A percentile compares a stretch with the other conserved stretches of the same genome.
Evolutionary conservation across 1,140 invertebrate genomes (phyloP).

Genomic region (Muscidifurax raptorellus): DNA sequence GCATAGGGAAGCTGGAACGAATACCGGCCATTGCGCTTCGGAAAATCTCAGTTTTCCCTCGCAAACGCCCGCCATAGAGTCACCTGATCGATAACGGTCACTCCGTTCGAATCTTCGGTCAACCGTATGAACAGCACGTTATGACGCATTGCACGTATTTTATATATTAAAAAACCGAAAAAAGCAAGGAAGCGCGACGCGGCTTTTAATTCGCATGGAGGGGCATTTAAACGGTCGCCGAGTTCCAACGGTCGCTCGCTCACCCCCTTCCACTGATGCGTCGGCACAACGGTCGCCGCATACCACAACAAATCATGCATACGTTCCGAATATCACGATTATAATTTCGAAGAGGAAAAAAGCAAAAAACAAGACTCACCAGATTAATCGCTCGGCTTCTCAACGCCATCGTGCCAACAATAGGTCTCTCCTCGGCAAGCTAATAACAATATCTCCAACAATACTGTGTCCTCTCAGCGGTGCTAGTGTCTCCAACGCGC

Average conservation of each 20-base stretch:
- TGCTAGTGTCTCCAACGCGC: background rate
- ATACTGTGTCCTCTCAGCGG: background rate
- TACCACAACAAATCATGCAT: background rate
- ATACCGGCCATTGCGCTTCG: too few species aligned
- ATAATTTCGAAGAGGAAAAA: background rate
- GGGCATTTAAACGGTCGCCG: slow-evolving; percentile 43
- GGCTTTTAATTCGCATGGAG: slow-evolving; percentile 12
- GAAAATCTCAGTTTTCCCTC: too few species aligned
- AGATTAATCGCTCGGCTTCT: slow-evolving; percentile 62
- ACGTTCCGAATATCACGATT: too few species aligned
- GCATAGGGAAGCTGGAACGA: too few species aligned
- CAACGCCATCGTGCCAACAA: slow-evolving; percentile 60
- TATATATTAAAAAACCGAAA: background rate
- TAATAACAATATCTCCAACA: slow-evolving; percentile 41
- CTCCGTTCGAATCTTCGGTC: too few species aligned
- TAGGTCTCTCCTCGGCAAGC: slow-evolving; percentile 10
- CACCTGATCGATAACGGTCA: too few species aligned
- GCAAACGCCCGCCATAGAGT: too few species aligned
- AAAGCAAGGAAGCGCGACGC: background rate
- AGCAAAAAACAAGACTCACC: slow-evolving; percentile 58
- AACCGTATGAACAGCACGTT: too few species aligned
- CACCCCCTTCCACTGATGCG: background rate
- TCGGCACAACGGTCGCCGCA: background rate
- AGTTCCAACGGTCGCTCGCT: slow-evolving; percentile 37
- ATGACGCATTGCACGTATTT: too few species aligned